Conservation (phyloP, 2,888 invertebrate genomes). For the Teleiodes luculella region DNA sequence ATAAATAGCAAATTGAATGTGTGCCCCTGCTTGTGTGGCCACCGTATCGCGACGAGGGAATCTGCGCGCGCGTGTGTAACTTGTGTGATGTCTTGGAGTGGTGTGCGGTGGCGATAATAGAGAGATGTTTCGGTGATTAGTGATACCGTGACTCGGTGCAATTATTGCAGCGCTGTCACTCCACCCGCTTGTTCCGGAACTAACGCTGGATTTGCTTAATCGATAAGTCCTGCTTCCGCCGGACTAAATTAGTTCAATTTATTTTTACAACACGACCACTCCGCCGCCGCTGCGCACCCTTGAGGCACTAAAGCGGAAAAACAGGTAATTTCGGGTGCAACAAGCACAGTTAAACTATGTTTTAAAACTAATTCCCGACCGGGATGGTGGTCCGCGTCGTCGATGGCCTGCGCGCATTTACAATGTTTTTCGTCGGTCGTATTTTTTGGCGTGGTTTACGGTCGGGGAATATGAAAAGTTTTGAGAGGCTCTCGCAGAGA, state of each 20-base stretch:
- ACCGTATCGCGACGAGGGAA: conserved; percentile 26
- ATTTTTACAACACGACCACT: conserved; percentile 38
- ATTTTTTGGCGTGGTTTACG: conserved; percentile 76
- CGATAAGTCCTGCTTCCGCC: conserved; percentile 34
- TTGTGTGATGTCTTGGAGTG: conserved; percentile 20
- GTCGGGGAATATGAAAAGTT: conserved; percentile 77
- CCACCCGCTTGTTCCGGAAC: not conserved
- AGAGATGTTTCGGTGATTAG: conserved; percentile 21
- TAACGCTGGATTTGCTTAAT: conserved; percentile 27
- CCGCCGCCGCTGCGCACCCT: conserved; percentile 32
- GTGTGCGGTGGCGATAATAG: conserved; percentile 14
- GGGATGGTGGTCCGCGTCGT: conserved; percentile 50
- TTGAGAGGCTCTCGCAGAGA: conserved; percentile 68
- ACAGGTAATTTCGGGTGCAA: conserved; percentile 57
- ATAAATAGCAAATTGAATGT: conserved; percentile 79
- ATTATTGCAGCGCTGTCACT: conserved; percentile 15
- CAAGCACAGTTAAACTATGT: conserved; percentile 65
- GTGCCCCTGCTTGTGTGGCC: conserved; percentile 46
- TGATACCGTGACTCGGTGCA: conserved; percentile 11
- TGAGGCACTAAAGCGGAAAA: conserved; percentile 44
- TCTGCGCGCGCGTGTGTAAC: conserved; percentile 27
- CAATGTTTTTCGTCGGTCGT: conserved; percentile 76
- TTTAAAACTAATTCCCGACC: conserved; percentile 69
- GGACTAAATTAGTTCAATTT: conserved; percentile 41
- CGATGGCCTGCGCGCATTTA: conserved; percentile 72